phyloP scores from a whole-genome alignment of 2,888 invertebrate genomes.

The Tethea ocularis region DNA sequence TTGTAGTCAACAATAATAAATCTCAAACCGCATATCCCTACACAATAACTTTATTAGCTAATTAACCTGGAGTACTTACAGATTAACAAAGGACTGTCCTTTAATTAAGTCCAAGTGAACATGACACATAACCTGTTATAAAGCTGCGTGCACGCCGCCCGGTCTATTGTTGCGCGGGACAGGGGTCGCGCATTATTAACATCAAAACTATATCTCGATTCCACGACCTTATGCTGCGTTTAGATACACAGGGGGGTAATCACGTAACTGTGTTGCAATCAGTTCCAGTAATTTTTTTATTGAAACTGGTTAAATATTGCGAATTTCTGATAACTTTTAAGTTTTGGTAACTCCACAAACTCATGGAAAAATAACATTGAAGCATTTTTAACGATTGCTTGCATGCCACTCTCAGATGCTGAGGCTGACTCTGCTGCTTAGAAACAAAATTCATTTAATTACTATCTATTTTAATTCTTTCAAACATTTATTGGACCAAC shows the following conservation, averaged over 20 bases:
- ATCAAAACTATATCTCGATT: conserved; percentile 1
- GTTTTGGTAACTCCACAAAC: too few relatives aligned
- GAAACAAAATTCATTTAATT: too few relatives aligned
- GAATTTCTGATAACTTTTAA: too few relatives aligned
- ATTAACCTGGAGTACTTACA: neutral
- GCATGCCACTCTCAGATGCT: too few relatives aligned
- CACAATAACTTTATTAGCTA: neutral
- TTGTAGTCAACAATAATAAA: neutral
- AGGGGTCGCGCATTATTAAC: neutral
- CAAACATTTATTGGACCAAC: too few relatives aligned
- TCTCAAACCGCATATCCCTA: neutral
- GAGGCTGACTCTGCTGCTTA: too few relatives aligned
- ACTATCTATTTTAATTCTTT: too few relatives aligned
- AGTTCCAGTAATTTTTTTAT: too few relatives aligned
- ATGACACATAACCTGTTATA: neutral
- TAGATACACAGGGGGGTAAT: neutral
- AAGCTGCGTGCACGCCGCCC: neutral
- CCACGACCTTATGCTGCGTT: neutral
- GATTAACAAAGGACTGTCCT: neutral
- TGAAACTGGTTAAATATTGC: too few relatives aligned
- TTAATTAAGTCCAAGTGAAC: neutral
- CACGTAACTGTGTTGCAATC: too few relatives aligned
- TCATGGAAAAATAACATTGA: too few relatives aligned
- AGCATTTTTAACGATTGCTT: too few relatives aligned
- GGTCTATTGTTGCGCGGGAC: neutral